Evolutionary conservation across 2,888 invertebrate genomes (phyloP), one percentile per base, ranked within the genome.

Genomic region (Andrena bucephala): DNA sequence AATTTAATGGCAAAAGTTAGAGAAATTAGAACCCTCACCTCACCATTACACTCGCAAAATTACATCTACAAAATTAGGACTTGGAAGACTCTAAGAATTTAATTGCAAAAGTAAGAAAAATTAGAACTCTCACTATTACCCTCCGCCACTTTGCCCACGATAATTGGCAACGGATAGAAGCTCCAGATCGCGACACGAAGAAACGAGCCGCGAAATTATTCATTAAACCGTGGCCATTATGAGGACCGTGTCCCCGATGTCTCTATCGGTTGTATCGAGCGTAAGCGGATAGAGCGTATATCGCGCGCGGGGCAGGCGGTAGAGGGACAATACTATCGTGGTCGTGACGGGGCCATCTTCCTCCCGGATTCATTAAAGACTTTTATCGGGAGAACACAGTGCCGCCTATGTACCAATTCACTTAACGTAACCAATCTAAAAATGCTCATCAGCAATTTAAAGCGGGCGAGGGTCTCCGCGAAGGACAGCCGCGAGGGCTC

Each of bases 401-500:
- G 91, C 89, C 90, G 91, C 89, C 91, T 90, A 92, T 93, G 92
- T 93, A 93, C 92, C 94, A 94, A 94, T 94, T 92, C 93, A 94
- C 93, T 94, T 93, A 94, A 93, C 91, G 92, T 91, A 91, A 92
- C 93, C 93, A 93, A 93, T 94, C 92, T 93, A 92, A 93, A 93
- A 93, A 93, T 93, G 92, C 93, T 94, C 93, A 94, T 94, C 94
- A 93, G 94, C 93, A 94, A 93, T 94, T 94, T 94, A 94, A 94
- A 94, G 87, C 92, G 91, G 89, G 54, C 20, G 89, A 87, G 88
- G 88, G 89, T 84, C 88, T 87, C 83, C 85, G 71, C 71, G 84
- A 88, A 86, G 85, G 87, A 88, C 83, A 86, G 86, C 85, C 84
- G 79, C 85, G 86, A 83, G 78, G 85, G 77, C 69, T 69, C 67